These are phyloP conservation scores for Colletes gigas DNA, from an alignment of 1,140 invertebrate species.

Conservation along the genomic window DNA sequence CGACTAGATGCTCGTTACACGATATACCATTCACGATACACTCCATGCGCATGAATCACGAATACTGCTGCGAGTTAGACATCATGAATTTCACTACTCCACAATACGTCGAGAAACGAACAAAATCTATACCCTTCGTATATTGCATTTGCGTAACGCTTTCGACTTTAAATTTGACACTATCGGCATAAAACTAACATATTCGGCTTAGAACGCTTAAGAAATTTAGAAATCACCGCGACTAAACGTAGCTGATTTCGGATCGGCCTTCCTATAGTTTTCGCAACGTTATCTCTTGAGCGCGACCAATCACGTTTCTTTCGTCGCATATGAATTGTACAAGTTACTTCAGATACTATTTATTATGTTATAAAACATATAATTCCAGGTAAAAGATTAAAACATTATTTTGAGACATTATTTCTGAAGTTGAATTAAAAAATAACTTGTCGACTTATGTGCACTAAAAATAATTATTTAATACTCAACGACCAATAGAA, in stretches of 20 bases:
- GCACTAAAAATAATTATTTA: too few relatives aligned
- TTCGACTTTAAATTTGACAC: background rate
- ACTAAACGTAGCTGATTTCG: background rate
- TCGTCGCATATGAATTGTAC: background rate
- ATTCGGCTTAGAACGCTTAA: background rate
- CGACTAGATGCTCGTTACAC: constrained; percentile 12
- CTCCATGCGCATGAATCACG: constrained; percentile 40
- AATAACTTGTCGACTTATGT: too few relatives aligned
- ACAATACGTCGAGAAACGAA: background rate
- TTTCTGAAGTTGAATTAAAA: too few relatives aligned
- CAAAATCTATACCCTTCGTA: too few relatives aligned
- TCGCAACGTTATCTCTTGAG: background rate
- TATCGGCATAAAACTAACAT: background rate
- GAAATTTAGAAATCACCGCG: background rate
- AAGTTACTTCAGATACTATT: too few relatives aligned
- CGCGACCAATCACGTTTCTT: background rate
- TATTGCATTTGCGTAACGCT: background rate
- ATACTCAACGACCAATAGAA: background rate
- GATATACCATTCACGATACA: constrained; percentile 31
- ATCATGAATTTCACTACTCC: background rate
- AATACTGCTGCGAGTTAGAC: constrained; percentile 20
- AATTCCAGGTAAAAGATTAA: too few relatives aligned
- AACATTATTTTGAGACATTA: too few relatives aligned
- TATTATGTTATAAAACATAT: too few relatives aligned
- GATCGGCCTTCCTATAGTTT: background rate